Percentiles rank a stretch among this genome's conserved stretches.
These are phyloP conservation scores for Teleogryllus occipitalis DNA, from an alignment of 1,140 invertebrate genomes.

Conservation along the genomic window DNA sequence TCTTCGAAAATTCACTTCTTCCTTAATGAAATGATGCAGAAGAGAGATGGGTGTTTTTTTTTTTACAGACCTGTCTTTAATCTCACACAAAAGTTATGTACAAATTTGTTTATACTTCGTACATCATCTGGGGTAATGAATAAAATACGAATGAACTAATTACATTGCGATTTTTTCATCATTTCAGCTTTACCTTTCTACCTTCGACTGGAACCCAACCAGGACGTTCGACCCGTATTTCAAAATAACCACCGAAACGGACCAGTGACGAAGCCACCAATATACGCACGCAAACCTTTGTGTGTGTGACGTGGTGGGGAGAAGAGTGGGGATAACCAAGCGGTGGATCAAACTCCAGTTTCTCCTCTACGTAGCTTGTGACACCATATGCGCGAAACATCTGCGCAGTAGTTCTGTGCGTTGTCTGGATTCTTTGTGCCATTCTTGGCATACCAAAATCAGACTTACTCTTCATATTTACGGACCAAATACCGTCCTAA, in stretches of 20 bases:
- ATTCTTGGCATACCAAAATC: conserved; percentile 89
- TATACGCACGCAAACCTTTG: conserved; percentile 15
- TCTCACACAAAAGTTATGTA: no score
- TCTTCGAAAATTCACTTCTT: no score
- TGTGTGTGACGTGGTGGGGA: conserved; percentile 13
- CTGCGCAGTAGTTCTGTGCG: conserved; percentile 75
- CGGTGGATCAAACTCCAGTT: conserved; percentile 27
- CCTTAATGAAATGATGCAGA: no score
- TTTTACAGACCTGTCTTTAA: no score
- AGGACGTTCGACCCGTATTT: not conserved
- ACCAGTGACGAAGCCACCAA: conserved; percentile 3
- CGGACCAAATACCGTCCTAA: conserved; percentile 57
- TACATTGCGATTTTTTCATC: no score
- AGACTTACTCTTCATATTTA: conserved; percentile 70
- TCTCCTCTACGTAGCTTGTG: conserved; percentile 55
- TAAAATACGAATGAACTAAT: no score
- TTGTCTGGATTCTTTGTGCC: conserved; percentile 91
- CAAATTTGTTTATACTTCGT: no score
- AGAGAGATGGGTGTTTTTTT: no score
- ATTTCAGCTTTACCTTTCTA: no score
- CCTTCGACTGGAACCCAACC: not conserved
- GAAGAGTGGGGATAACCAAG: conserved; percentile 23
- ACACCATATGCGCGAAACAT: conserved; percentile 65
- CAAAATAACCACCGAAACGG: conserved; percentile 13
- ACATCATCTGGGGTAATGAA: no score